Evolutionary conservation across 2,888 invertebrate genomes (phyloP).

Genomic region (Smittia aterrima): DNA sequence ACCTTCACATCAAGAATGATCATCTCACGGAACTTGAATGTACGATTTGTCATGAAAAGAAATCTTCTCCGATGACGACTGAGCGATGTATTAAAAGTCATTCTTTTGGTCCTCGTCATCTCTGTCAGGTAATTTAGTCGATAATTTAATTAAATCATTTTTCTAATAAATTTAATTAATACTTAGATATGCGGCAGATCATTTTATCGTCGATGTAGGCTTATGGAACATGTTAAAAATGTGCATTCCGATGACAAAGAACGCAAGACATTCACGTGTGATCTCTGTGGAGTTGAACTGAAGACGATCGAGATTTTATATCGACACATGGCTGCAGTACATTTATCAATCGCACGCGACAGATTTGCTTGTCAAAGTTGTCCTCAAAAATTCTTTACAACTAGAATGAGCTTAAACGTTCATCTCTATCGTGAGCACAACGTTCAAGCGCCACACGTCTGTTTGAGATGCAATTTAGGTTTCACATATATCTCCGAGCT

Average conservation of each 20-base stretch:
- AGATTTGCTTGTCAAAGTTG: background rate
- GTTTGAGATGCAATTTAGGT: background rate
- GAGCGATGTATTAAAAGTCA: background rate
- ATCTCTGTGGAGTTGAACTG: background rate
- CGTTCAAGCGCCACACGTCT: background rate
- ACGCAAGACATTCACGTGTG: background rate
- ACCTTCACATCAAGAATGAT: background rate
- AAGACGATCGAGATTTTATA: background rate
- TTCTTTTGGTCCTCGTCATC: background rate
- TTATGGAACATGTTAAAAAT: background rate
- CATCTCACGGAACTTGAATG: background rate
- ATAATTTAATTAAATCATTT: too few species aligned
- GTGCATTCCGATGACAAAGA: background rate
- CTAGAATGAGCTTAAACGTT: background rate
- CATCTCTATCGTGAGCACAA: background rate
- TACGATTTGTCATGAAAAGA: background rate
- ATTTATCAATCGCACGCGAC: background rate
- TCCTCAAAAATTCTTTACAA: background rate
- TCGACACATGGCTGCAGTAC: background rate
- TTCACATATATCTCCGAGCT: slow-evolving; percentile 14
- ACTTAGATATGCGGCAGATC: background rate
- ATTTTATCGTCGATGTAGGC: background rate
- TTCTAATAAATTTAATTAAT: too few species aligned
- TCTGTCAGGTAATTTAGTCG: background rate
- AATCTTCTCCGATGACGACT: background rate